Evolutionary conservation across 2,888 invertebrate species (phyloP), one percentile per base, ranked within the genome.

Genomic region (Noctuana brunneofusca): DNA sequence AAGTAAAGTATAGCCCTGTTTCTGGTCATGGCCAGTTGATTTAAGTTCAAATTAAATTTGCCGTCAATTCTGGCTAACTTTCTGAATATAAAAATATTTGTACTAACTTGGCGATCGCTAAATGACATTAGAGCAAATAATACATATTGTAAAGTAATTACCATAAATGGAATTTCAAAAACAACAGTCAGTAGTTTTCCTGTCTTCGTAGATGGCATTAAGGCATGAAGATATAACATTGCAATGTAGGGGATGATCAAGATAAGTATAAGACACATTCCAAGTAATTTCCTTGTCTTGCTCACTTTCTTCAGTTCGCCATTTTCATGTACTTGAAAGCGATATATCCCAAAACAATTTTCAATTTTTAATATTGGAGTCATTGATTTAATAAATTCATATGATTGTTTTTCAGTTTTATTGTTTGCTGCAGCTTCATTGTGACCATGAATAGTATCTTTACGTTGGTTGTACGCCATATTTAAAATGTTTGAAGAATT

Each of bases 1-100:
- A 63, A 30, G 18, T 20, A 27, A 8, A 43, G 0, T 41, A 56
- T 56, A 18, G 14, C 56, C 5, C 20, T 24, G 43, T 32, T 50
- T 50, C 49, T 63, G 5, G 32, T 50, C 27, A 49, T 30, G n/a
- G 20, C 16, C 14, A 24, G 14, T 30, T 50, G 14, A 18, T 64
- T 56, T 11, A 9, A 35, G 1, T 60, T 32, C 20, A 67, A 32
- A 20, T 64, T 64, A n/a, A 69, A 53, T 41, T 54, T 64, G 9
- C 2, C 18, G 55, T 69, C 66, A 14, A 64, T 62, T 55, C 62
- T 48, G 12, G 24, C 62, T 11, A 69, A 46, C 2, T 22, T 20
- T 57, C 8, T 63, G 24, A 12, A 65, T 46, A 63, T 57, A 1
- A 1, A 64, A 11, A 58, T 46, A 20, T 58, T 63, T 12, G 5